phyloP scores from a whole-genome alignment of 2,113 vertebrate genomes.

The Archocentrus centrarchus region DNA sequence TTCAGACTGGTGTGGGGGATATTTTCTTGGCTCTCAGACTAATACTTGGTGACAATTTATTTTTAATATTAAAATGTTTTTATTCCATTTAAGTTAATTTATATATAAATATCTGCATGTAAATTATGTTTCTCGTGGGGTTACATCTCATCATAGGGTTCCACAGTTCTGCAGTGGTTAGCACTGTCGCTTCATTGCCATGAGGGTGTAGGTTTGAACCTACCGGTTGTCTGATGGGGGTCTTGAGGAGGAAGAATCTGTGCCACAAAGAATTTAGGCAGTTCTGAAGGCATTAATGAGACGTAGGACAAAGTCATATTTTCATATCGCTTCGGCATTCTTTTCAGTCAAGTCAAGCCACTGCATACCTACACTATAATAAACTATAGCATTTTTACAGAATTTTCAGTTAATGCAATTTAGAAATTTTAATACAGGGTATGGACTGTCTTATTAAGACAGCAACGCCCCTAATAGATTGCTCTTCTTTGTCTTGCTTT shows the following conservation, averaged over 20 bases:
- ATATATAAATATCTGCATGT: not conserved
- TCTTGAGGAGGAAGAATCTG: not conserved
- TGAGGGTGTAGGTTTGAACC: not conserved
- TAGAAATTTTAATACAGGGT: not conserved
- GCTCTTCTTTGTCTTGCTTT: too few species aligned
- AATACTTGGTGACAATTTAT: not conserved
- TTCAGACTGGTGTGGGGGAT: too few species aligned
- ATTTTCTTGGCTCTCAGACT: too few species aligned
- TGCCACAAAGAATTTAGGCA: not conserved
- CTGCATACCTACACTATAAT: not conserved
- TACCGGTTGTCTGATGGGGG: not conserved
- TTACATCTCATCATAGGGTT: too few species aligned
- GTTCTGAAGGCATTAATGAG: too few species aligned
- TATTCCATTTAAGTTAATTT: not conserved
- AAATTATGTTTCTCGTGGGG: not conserved
- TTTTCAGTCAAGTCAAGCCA: too few species aligned
- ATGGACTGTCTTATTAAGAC: too few species aligned
- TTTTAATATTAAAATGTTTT: not conserved
- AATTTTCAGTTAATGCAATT: not conserved
- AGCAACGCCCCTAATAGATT: too few species aligned
- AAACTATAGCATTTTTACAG: not conserved
- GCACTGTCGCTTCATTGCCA: not conserved
- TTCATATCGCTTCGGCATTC: too few species aligned
- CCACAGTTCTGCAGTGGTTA: not conserved
- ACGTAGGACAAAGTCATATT: too few species aligned